These are phyloP conservation scores for Drepanosiphum platanoidis DNA, from an alignment of 2,888 invertebrate species.

Conservation along the genomic window DNA sequence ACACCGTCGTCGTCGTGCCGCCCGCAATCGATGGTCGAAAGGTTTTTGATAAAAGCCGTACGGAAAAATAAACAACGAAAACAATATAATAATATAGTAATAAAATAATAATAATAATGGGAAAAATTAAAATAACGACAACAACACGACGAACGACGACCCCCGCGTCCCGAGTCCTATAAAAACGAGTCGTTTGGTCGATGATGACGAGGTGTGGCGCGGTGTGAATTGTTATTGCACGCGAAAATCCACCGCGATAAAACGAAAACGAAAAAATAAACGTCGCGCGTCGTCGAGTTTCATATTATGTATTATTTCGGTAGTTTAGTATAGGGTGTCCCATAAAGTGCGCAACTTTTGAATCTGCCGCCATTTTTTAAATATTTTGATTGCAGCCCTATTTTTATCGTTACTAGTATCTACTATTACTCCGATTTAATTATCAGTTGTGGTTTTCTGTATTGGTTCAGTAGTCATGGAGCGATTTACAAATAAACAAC, in stretches of 20 bases:
- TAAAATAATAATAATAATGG: conserved; percentile 2
- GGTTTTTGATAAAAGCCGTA: conserved; percentile 37
- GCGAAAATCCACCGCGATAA: background rate
- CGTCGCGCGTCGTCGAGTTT: too few relatives aligned
- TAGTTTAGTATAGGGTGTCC: too few relatives aligned
- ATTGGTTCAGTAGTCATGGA: too few relatives aligned
- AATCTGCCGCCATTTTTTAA: too few relatives aligned
- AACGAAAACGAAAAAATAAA: background rate
- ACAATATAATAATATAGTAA: background rate
- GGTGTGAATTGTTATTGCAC: background rate
- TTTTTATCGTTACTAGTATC: too few relatives aligned
- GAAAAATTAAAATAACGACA: background rate
- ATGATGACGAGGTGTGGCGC: background rate
- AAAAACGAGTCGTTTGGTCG: background rate
- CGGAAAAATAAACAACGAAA: background rate
- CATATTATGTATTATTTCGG: too few relatives aligned
- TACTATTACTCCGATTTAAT: too few relatives aligned
- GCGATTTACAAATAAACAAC: too few relatives aligned
- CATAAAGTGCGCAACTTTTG: too few relatives aligned
- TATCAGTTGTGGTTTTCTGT: too few relatives aligned
- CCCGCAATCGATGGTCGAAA: conserved; percentile 30
- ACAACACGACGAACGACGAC: background rate
- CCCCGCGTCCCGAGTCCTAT: too few relatives aligned
- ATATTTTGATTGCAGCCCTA: too few relatives aligned
- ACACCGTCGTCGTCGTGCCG: background rate